Evolutionary conservation across 2,113 vertebrate species (phyloP).

Genomic region (Eclectus roratus): DNA sequence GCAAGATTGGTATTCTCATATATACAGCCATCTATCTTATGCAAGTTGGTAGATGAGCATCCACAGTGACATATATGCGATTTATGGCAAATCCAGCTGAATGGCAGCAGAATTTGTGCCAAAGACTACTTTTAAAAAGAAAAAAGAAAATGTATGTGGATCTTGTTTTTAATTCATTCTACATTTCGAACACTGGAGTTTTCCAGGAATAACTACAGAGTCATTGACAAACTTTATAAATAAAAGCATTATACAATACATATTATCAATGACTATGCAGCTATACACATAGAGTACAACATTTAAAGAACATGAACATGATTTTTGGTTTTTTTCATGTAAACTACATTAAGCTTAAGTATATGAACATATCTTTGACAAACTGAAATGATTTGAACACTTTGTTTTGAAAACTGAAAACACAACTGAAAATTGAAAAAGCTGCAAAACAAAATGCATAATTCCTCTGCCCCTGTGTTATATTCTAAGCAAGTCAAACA

Average conservation of each 20-base stretch:
- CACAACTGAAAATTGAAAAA: not conserved
- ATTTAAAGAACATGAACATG: not conserved
- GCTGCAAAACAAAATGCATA: not conserved
- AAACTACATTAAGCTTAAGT: not conserved
- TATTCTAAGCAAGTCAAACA: not conserved
- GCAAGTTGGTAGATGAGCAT: not conserved
- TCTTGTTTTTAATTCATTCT: not conserved
- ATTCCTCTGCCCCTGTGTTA: not conserved
- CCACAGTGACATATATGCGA: rapidly evolving
- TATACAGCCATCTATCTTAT: not conserved
- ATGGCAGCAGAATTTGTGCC: not conserved
- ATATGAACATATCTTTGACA: not conserved
- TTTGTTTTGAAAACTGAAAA: not conserved
- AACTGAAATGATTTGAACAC: not conserved
- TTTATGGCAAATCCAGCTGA: not conserved
- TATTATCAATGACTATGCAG: not conserved
- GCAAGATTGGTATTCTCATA: not conserved
- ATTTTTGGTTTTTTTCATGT: not conserved
- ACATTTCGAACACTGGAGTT: not conserved
- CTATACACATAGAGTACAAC: not conserved
- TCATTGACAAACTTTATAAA: not conserved
- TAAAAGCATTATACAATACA: not conserved
- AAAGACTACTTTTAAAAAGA: not conserved
- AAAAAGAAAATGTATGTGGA: not conserved
- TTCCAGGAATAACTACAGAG: not conserved